A percentile compares a stretch with the other conserved stretches of the same genome.
phyloP scores from a whole-genome alignment of 1,140 invertebrate genomes.

The Hycleus cichorii region DNA sequence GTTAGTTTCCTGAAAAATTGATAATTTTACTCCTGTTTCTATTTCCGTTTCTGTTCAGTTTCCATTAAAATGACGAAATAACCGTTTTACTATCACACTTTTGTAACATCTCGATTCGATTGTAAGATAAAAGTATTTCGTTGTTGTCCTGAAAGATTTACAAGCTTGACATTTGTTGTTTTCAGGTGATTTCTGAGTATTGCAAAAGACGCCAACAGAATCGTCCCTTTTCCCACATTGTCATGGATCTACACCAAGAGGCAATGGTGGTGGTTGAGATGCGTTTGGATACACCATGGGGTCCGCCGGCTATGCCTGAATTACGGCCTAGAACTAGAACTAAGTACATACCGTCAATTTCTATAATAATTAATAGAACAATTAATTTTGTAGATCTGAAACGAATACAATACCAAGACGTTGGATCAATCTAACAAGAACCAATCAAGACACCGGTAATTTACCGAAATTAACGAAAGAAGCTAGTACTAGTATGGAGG shows the following conservation, averaged over 20 bases:
- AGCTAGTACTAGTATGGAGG: constrained; percentile 43
- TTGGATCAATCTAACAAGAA: constrained; percentile 27
- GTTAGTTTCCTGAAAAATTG: too few relatives aligned
- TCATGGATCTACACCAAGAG: constrained; percentile 55
- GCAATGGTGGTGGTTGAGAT: constrained; percentile 39
- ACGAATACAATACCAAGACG: constrained; percentile 24
- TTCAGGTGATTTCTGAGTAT: constrained; percentile 53
- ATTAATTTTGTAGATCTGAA: constrained; percentile 2
- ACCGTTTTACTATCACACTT: too few relatives aligned
- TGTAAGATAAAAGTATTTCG: too few relatives aligned
- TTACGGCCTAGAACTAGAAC: constrained; percentile 30
- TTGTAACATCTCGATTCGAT: too few relatives aligned
- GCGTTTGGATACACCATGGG: constrained; percentile 32
- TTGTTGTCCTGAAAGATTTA: constrained; percentile 20
- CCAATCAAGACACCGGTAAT: background rate
- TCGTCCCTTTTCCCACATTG: constrained; percentile 52
- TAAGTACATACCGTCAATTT: constrained; percentile 21
- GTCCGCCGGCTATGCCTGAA: constrained; percentile 39
- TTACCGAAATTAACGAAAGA: constrained; percentile 37
- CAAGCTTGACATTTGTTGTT: constrained; percentile 35
- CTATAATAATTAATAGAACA: background rate
- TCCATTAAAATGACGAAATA: too few relatives aligned
- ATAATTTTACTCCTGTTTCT: too few relatives aligned
- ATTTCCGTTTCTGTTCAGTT: too few relatives aligned
- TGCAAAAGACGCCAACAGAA: constrained; percentile 47